Evolutionary conservation across 1,140 invertebrate genomes (phyloP).

Genomic region (Leptinotarsa lineolata): DNA sequence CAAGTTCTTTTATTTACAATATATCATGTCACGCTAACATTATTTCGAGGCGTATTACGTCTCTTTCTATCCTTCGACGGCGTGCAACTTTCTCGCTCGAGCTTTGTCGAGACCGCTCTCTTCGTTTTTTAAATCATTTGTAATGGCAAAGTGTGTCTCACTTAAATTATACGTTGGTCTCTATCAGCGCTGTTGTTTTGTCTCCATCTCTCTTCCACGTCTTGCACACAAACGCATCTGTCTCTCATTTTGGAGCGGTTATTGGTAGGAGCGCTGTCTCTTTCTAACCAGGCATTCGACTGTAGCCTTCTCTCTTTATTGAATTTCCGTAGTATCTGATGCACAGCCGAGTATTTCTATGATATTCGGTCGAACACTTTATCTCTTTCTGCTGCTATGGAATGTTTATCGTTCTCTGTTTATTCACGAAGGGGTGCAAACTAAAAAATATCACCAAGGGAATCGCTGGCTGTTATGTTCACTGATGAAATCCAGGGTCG

Average conservation of each 20-base stretch:
- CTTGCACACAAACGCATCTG: not conserved
- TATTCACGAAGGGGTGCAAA: conserved; percentile 28
- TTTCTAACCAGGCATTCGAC: conserved; percentile 1
- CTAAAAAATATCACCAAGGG: conserved; percentile 35
- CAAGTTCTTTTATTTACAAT: conserved; percentile 40
- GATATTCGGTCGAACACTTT: not conserved
- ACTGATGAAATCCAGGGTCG: conserved; percentile 26
- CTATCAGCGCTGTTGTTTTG: conserved; percentile 33
- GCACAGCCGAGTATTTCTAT: conserved; percentile 18
- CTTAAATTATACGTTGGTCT: conserved; percentile 40
- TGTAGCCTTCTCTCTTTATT: conserved; percentile 24
- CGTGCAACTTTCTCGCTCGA: conserved; percentile 13
- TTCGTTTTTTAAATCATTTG: conserved; percentile 39
- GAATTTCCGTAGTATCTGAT: conserved; percentile 26
- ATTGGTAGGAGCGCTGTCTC: conserved; percentile 25
- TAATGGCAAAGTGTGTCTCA: conserved; percentile 34
- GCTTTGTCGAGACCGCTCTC: conserved; percentile 28
- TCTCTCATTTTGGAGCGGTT: conserved; percentile 17
- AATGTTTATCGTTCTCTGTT: conserved; percentile 18
- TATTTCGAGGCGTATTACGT: conserved; percentile 16
- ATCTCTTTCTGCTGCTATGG: conserved; percentile 15
- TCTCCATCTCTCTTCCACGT: conserved; percentile 23
- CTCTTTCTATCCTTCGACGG: conserved; percentile 18
- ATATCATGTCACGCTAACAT: conserved; percentile 39
- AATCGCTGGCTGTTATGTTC: conserved; percentile 18